Percentiles rank a stretch among this genome's conserved stretches.
These are phyloP conservation scores for Aphidius gifuensis DNA, from an alignment of 1,140 invertebrate species.

Conservation along the genomic window DNA sequence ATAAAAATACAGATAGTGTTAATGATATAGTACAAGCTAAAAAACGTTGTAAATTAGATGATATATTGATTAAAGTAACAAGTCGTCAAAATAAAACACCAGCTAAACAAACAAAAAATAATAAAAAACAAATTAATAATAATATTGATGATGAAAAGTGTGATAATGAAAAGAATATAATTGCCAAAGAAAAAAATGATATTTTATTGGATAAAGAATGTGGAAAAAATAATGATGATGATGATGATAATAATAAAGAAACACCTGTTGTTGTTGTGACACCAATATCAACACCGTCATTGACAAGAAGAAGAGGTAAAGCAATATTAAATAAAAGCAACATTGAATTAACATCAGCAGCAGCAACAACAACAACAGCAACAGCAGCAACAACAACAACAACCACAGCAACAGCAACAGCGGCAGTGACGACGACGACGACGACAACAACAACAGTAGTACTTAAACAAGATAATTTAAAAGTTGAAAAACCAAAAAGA, in stretches of 20 bases:
- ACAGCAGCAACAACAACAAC: neutral
- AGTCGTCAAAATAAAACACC: constrained; percentile 40
- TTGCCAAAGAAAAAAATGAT: no score
- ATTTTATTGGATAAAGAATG: no score
- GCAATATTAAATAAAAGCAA: constrained; percentile 35
- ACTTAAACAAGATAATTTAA: neutral
- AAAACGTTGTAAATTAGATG: constrained; percentile 49
- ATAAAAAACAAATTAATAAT: no score
- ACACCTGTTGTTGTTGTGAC: constrained; percentile 15
- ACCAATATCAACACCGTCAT: constrained; percentile 25
- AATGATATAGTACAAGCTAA: constrained; percentile 24
- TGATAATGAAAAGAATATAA: constrained; percentile 34
- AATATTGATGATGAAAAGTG: constrained; percentile 28
- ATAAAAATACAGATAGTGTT: constrained; percentile 16
- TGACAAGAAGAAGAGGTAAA: constrained; percentile 40
- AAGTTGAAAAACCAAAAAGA: constrained; percentile 1
- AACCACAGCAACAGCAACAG: no score
- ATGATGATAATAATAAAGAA: constrained; percentile 39
- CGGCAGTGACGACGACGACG: no score
- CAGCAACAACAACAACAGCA: neutral
- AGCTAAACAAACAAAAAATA: no score
- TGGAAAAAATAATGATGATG: constrained; percentile 34
- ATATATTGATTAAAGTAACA: constrained; percentile 50
- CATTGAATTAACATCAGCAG: neutral
- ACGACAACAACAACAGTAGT: neutral